Conservation (phyloP, 1,140 invertebrate genomes). For the Himalopsyche phryganea region DNA sequence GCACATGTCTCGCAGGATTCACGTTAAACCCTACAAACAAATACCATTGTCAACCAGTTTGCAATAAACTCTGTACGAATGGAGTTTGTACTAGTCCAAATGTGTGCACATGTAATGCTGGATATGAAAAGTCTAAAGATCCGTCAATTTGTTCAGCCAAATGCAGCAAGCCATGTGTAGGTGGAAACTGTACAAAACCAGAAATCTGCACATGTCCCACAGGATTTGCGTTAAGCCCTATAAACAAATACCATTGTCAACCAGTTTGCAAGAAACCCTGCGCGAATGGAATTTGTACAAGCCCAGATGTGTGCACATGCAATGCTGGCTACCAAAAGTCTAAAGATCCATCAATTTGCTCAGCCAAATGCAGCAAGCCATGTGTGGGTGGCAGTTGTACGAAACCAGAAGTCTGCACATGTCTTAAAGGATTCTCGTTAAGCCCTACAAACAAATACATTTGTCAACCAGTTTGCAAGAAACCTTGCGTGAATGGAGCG, state of each 20-base stretch:
- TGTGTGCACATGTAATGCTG: slow-evolving; percentile 39
- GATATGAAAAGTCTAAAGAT: slow-evolving; percentile 28
- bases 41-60: slow-evolving; percentile 49
- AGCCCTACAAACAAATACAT: neutral
- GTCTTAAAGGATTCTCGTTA: slow-evolving; percentile 48
- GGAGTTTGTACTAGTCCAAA: slow-evolving; percentile 41
- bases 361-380: slow-evolving; percentile 41
- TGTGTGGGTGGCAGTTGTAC: slow-evolving; percentile 49
- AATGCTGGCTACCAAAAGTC: slow-evolving; percentile 44
- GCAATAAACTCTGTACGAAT: slow-evolving; percentile 39
- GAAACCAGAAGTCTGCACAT: slow-evolving; percentile 49
- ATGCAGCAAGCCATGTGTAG: slow-evolving; percentile 43
- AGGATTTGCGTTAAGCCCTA: slow-evolving; percentile 19
- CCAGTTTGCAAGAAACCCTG: slow-evolving; percentile 18
- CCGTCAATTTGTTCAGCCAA: slow-evolving; percentile 40
- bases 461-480: too few relatives aligned
- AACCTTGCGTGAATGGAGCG: too few relatives aligned
- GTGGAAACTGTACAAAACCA: slow-evolving; percentile 36
- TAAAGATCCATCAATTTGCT: slow-evolving; percentile 31
- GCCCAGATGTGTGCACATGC: slow-evolving; percentile 54
- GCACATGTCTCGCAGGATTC: slow-evolving; percentile 49
- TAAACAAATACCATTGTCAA: slow-evolving; percentile 33
- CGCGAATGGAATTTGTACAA: slow-evolving; percentile 47
- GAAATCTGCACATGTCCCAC: slow-evolving; percentile 20
- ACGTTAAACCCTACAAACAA: slow-evolving; percentile 32